phyloP scores from a whole-genome alignment of 2,888 invertebrate species.

The Agrotis exclamationis region DNA sequence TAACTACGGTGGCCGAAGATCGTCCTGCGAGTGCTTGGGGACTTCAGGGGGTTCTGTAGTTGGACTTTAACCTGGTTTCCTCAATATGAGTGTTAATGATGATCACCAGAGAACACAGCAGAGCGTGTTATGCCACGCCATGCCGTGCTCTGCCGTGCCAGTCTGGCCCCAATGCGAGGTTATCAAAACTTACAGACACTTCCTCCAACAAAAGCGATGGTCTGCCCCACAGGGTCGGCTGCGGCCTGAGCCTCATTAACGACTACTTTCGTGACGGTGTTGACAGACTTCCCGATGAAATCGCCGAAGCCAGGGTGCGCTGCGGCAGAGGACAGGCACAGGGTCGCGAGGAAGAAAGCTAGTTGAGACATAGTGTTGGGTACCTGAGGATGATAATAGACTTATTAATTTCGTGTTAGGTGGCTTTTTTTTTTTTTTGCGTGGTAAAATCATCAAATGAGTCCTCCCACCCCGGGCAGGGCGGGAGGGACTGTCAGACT shows the following conservation, averaged over 20 bases:
- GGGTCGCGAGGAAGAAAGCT: conserved; percentile 14
- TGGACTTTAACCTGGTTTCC: no score
- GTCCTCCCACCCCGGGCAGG: no score
- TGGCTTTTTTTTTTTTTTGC: no score
- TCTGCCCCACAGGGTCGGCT: conserved; percentile 48
- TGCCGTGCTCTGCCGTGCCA: no score
- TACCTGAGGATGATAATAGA: conserved; percentile 8
- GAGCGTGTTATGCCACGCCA: no score
- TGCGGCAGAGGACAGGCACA: conserved; percentile 44
- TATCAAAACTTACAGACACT: conserved; percentile 47
- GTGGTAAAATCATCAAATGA: no score
- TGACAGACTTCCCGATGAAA: neutral
- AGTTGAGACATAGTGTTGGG: conserved; percentile 42
- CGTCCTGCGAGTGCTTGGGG: no score
- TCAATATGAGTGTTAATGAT: no score
- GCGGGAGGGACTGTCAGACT: no score
- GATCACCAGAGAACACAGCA: no score
- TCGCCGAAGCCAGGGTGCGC: conserved; percentile 17
- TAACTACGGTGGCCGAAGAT: no score
- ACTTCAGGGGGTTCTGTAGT: no score
- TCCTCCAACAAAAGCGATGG: conserved; percentile 29
- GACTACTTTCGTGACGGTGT: neutral
- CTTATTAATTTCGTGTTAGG: neutral
- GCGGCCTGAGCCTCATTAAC: conserved; percentile 35
- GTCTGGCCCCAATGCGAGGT: neutral